Percentiles rank a stretch among this genome's conserved stretches.
These are phyloP conservation scores for Paedocypris sp. DNA, from an alignment of 2,113 vertebrate genomes.

Conservation along the genomic window DNA sequence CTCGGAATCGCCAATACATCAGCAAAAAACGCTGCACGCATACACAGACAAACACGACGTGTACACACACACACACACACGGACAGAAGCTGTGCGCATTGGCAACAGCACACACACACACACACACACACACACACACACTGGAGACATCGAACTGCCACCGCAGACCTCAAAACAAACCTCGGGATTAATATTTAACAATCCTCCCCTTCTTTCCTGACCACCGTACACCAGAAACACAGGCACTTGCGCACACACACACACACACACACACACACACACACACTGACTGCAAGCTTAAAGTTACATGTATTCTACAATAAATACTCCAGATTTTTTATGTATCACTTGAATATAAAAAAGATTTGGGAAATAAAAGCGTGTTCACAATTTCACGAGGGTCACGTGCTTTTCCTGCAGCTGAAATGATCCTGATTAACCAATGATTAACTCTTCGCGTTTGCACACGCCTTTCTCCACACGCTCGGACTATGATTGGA, in stretches of 20 bases:
- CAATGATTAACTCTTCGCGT: too few species aligned
- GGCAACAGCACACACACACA: constrained; percentile 17
- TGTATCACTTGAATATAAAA: too few species aligned
- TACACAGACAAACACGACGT: constrained; percentile 23
- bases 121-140: constrained; percentile 16
- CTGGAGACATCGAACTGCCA: constrained; percentile 65
- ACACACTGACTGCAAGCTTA: too few species aligned
- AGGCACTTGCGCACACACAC: constrained; percentile 18
- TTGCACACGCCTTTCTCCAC: too few species aligned
- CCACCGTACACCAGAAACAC: constrained; percentile 55
- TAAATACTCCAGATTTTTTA: too few species aligned
- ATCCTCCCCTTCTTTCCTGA: constrained; percentile 64
- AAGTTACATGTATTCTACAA: too few species aligned
- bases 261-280: constrained; percentile 4
- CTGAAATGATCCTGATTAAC: too few species aligned
- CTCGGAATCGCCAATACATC: constrained; percentile 73
- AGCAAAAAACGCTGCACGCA: constrained; percentile 35
- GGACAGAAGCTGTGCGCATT: neutral
- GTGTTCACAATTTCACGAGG: too few species aligned
- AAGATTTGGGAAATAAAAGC: too few species aligned
- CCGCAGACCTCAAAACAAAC: constrained; percentile 74
- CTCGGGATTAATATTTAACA: constrained; percentile 86
- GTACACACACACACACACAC: neutral
- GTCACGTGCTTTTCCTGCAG: too few species aligned
- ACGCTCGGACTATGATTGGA: too few species aligned